phyloP scores from a whole-genome alignment of 2,888 invertebrate genomes.

The Ecdyonurus torrentis region DNA sequence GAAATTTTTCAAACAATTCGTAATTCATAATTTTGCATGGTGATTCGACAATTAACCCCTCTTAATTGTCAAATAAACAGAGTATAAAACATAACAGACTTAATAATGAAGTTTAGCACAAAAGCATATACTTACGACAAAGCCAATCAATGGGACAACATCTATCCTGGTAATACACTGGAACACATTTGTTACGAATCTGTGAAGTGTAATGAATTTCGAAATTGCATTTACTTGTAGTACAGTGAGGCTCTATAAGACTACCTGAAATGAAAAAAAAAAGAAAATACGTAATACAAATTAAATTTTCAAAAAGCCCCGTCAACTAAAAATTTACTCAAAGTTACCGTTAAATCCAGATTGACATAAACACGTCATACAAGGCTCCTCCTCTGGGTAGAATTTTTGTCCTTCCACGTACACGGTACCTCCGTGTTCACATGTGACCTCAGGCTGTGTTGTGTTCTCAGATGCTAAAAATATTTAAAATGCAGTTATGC shows the following conservation, averaged over 20 bases:
- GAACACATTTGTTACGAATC: slow-evolving; percentile 16
- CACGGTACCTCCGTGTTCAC: slow-evolving; percentile 17
- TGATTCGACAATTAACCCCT: too few relatives aligned
- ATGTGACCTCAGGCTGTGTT: slow-evolving; percentile 15
- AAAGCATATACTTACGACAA: slow-evolving; percentile 16
- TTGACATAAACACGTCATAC: slow-evolving; percentile 15
- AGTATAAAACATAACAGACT: too few relatives aligned
- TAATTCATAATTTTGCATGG: too few relatives aligned
- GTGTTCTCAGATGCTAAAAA: neutral
- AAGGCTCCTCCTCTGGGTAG: slow-evolving; percentile 14
- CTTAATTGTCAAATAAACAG: too few relatives aligned
- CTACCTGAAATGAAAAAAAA: too few relatives aligned
- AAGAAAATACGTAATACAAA: too few relatives aligned
- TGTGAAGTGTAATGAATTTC: slow-evolving; percentile 12
- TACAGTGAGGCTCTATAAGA: slow-evolving; percentile 14
- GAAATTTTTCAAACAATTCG: too few relatives aligned
- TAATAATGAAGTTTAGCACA: too few relatives aligned
- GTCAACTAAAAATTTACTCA: slow-evolving; percentile 6
- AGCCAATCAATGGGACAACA: slow-evolving; percentile 15
- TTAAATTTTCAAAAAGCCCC: slow-evolving; percentile 3
- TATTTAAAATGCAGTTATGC: neutral
- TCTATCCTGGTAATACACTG: slow-evolving; percentile 17
- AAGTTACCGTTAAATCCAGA: slow-evolving; percentile 15
- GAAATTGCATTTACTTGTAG: slow-evolving; percentile 12
- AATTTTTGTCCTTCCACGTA: slow-evolving; percentile 15